Evolutionary conservation across 2,888 invertebrate genomes (phyloP), one percentile per base, ranked within the genome.

Genomic region (Liopterus haemorrhoidalis): DNA sequence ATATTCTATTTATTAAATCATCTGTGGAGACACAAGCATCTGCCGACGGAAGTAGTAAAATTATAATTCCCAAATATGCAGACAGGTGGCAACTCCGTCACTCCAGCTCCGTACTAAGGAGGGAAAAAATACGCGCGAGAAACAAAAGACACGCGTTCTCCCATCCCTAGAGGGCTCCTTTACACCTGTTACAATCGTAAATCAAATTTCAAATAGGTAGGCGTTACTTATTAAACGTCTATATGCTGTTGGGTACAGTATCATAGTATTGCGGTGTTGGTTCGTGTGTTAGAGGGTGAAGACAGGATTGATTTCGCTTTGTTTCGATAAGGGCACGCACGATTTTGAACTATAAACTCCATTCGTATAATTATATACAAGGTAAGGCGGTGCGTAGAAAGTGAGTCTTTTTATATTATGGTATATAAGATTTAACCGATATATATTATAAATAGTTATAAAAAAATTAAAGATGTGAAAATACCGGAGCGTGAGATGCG

Each of bases 181-280:
- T 45, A 45, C 45, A 45, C 45, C 45, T 45, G 45, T 45, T 45
- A 45, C 45, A 31, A 32, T 57, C 63, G 59, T 65, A 65, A 65
- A 65, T 65, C 65, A 65, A 61, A 62, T 60, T 62, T 57, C 60
- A 64, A 65, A 65, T 65, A 62, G 63, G 61, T 63, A 63, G 65
- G 65, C 65, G 65, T 62, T 54, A 62, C 62, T 61, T 62, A 63
- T 63, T 65, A 64, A 63, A 60, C 41, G 45, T 44, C 45, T 45
- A 45, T 45, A 45, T 45, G 39, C 19, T 39, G 27, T 32, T 14
- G 32, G 12, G 24, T 27, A 14, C 45, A 38, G 27, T 33, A 39
- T 45, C 25, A 33, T 39, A 19, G 15, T 27, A 9, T 19, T 33
- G 38, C 45, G 45, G 38, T 19, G 12, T n/a, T 4, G 36, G 6